Conservation (phyloP, 2,888 invertebrate species). For the Drosophila melanocephala region DNA sequence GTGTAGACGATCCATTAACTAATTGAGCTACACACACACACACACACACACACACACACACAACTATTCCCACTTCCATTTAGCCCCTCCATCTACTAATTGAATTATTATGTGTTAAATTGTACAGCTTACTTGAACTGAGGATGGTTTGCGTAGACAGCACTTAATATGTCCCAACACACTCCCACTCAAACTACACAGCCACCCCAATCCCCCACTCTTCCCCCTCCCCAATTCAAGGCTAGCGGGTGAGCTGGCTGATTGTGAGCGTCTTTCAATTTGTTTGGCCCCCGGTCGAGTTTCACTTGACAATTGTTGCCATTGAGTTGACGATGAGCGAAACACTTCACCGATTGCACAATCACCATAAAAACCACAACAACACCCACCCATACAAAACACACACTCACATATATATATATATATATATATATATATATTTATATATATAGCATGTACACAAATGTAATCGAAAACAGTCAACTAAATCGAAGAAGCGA, state of each 20-base stretch:
- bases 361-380: conserved; percentile 36
- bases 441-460: conserved; percentile 3
- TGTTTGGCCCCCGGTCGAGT: conserved; percentile 36
- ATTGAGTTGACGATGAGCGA: conserved; percentile 42
- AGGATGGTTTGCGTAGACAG: conserved; percentile 15
- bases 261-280: conserved; percentile 46
- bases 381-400: conserved; percentile 6
- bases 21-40: conserved; percentile 42
- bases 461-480: conserved; percentile 45
- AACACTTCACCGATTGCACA: conserved; percentile 53
- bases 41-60: conserved; percentile 4
- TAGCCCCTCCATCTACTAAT: conserved; percentile 19
- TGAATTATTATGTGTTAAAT: conserved; percentile 51
- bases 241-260: conserved; percentile 23
- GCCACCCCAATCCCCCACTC: background rate
- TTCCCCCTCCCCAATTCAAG: conserved; percentile 2
- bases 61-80: background rate
- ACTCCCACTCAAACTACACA: background rate
- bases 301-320: conserved; percentile 58
- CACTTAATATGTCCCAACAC: background rate
- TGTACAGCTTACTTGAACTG: conserved; percentile 33
- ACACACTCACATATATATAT: background rate
- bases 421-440: background rate
- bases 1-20: conserved; percentile 59
- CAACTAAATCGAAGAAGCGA: conserved; percentile 46